Percentiles rank a stretch among this genome's conserved stretches.
phyloP scores from a whole-genome alignment of 2,113 vertebrate genomes.

The Gymnocephalus cernua region DNA sequence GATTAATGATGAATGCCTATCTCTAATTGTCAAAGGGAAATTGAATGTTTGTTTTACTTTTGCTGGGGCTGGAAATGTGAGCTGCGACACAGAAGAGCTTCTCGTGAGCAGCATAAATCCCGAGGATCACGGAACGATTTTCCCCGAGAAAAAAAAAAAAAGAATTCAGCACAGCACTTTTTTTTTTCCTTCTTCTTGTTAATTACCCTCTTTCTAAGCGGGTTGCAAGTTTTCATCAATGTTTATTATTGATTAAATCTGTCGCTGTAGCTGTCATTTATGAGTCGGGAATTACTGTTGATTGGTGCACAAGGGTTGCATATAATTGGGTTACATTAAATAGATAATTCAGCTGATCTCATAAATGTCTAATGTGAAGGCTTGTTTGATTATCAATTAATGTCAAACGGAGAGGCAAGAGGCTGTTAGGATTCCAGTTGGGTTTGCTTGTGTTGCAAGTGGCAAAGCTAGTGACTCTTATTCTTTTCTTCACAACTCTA shows the following conservation, averaged over 20 bases:
- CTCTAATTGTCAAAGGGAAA: constrained; percentile 58
- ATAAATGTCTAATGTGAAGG: constrained; percentile 80
- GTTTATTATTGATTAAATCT: constrained; percentile 78
- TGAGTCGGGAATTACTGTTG: constrained; percentile 73
- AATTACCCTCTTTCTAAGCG: constrained; percentile 64
- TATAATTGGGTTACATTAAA: constrained; percentile 82
- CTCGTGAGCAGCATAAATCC: background rate
- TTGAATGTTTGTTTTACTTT: constrained; percentile 53
- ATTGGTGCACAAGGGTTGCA: constrained; percentile 79
- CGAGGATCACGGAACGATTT: constrained; percentile 19
- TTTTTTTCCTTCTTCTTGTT: constrained; percentile 25
- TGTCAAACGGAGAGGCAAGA: constrained; percentile 75
- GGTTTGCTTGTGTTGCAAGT: constrained; percentile 25
- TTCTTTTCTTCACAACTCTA: background rate
- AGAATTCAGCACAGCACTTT: constrained; percentile 40
- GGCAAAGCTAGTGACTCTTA: constrained; percentile 11
- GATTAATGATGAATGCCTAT: constrained; percentile 57
- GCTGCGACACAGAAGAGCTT: constrained; percentile 20
- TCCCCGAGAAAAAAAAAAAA: constrained; percentile 20
- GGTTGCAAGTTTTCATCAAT: constrained; percentile 70
- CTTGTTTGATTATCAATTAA: constrained; percentile 83
- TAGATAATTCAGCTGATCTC: constrained; percentile 81
- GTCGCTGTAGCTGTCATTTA: constrained; percentile 70
- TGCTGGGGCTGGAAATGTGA: constrained; percentile 24
- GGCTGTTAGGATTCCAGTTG: constrained; percentile 57